These are phyloP conservation scores for Galago senegalensis DNA, from an alignment of 2,797 vertebrate species.

Conservation along the genomic window DNA sequence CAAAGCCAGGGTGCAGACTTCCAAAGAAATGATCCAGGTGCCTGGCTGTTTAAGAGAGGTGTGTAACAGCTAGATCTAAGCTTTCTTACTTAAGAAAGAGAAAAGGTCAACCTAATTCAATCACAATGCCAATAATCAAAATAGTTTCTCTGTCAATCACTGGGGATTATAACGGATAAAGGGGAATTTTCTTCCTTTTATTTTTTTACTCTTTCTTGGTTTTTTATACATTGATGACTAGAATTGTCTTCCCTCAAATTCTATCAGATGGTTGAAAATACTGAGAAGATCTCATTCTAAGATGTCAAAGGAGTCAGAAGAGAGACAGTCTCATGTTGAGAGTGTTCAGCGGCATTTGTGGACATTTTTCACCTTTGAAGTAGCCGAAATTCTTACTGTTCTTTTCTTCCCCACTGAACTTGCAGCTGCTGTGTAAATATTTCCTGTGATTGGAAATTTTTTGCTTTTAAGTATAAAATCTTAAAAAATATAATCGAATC, in stretches of 20 bases:
- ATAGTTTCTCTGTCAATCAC: conserved; percentile 54
- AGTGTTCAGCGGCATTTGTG: not conserved
- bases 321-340: conserved; percentile 5
- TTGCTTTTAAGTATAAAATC: not conserved
- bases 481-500: not conserved
- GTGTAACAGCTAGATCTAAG: not conserved
- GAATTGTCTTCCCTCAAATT: not conserved
- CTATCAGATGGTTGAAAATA: conserved; percentile 11
- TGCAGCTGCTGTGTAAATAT: conserved; percentile 35
- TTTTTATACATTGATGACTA: not conserved
- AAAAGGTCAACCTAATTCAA: conserved; percentile 65
- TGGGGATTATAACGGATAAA: conserved; percentile 59
- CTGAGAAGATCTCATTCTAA: conserved; percentile 40
- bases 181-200: conserved; percentile 52
- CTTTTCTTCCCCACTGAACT: not conserved
- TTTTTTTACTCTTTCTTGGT: conserved; percentile 59
- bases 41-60: not conserved
- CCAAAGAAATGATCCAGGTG: conserved; percentile 60
- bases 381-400: not conserved
- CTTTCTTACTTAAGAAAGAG: not conserved
- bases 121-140: conserved; percentile 66
- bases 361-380: conserved; percentile 61
- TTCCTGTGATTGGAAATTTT: not conserved
- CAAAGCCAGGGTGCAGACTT: conserved; percentile 10
- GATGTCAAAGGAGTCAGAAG: conserved; percentile 1